phyloP scores from a whole-genome alignment of 2,113 vertebrate species.

The Lepisosteus osseus region DNA sequence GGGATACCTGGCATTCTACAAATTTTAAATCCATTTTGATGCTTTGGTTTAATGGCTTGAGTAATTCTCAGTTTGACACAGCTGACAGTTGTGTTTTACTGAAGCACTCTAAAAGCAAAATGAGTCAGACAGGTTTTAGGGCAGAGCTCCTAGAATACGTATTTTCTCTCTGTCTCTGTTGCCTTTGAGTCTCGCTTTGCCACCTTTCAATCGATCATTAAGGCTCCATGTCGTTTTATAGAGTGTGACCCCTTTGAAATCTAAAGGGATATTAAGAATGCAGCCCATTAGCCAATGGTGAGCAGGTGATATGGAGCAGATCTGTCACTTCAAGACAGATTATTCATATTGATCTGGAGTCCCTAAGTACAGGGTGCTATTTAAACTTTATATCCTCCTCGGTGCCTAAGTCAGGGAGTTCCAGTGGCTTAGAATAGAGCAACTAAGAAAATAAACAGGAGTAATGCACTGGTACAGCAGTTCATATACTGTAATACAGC shows the following conservation, averaged over 20 bases:
- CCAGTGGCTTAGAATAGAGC: not conserved
- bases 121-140: slow-evolving; percentile 1
- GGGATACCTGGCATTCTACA: not conserved
- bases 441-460: slow-evolving; percentile 25
- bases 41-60: slow-evolving; percentile 47
- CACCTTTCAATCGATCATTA: slow-evolving; percentile 24
- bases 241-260: slow-evolving; percentile 19
- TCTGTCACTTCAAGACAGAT: slow-evolving; percentile 37
- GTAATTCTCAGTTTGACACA: slow-evolving; percentile 35
- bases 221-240: slow-evolving; percentile 29
- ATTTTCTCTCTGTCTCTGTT: not conserved
- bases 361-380: slow-evolving; percentile 11
- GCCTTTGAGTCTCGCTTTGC: slow-evolving; percentile 8
- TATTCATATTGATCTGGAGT: slow-evolving; percentile 41
- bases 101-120: not conserved
- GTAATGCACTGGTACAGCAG: slow-evolving; percentile 15
- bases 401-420: not conserved
- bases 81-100: slow-evolving; percentile 7
- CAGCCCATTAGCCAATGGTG: slow-evolving; percentile 27
- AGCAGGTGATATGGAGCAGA: slow-evolving; percentile 20
- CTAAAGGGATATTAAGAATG: slow-evolving; percentile 39
- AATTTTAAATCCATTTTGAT: slow-evolving; percentile 2
- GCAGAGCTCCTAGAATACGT: not conserved
- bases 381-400: slow-evolving; percentile 14
- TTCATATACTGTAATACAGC: not conserved